Evolutionary conservation across 2,888 invertebrate genomes (phyloP).

Genomic region (Liopterus haemorrhoidalis): DNA sequence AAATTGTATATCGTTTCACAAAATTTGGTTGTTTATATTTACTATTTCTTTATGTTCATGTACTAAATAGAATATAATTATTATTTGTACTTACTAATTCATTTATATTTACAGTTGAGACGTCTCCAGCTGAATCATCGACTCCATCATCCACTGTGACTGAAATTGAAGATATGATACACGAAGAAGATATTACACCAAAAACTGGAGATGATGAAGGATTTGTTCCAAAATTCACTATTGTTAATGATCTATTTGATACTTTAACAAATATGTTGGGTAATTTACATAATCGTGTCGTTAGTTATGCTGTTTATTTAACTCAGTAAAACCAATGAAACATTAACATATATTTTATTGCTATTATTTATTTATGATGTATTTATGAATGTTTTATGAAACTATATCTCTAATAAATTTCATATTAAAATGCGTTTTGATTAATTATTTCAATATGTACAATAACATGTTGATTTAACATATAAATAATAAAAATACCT

Average conservation of each 20-base stretch:
- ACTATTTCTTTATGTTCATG: too few species aligned
- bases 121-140: neutral
- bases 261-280: conserved; percentile 10
- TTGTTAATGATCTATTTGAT: conserved; percentile 11
- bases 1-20: too few species aligned
- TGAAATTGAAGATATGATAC: neutral
- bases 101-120: neutral
- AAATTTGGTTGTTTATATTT: too few species aligned
- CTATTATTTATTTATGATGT: conserved; percentile 1
- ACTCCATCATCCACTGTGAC: neutral
- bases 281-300: conserved; percentile 11
- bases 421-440: too few species aligned
- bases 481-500: too few species aligned
- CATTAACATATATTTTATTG: neutral
- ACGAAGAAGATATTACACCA: too few species aligned
- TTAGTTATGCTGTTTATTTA: conserved; percentile 8
- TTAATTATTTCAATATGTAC: too few species aligned
- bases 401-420: neutral
- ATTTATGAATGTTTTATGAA: neutral
- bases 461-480: too few species aligned
- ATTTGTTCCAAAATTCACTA: too few species aligned
- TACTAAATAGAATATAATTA: too few species aligned
- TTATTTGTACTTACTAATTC: too few species aligned
- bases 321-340: neutral
- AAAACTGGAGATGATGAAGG: conserved; percentile 7